phyloP scores from a whole-genome alignment of 2,888 invertebrate species.

The Platycheirus rosarum region DNA sequence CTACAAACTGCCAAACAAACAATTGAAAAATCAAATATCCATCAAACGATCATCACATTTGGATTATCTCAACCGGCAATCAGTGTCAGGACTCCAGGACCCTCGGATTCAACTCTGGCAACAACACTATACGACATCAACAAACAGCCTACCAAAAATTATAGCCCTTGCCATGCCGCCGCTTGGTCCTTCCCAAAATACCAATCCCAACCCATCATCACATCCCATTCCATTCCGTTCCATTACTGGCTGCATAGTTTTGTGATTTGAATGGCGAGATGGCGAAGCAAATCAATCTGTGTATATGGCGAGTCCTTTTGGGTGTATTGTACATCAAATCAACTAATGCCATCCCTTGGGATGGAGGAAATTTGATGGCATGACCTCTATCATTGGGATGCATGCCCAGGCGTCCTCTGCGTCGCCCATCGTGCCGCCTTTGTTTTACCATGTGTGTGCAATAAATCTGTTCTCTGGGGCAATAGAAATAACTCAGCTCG shows the following conservation, averaged over 20 bases:
- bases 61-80: slow-evolving; percentile 75
- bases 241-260: slow-evolving; percentile 19
- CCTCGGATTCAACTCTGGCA: slow-evolving; percentile 30
- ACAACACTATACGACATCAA: slow-evolving; percentile 48
- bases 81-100: slow-evolving; percentile 67
- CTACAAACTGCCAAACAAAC: slow-evolving; percentile 73
- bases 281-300: slow-evolving; percentile 68
- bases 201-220: background rate
- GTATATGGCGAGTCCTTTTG: slow-evolving; percentile 36
- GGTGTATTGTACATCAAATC: slow-evolving; percentile 72
- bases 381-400: slow-evolving; percentile 70
- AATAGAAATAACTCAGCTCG: slow-evolving; percentile 65
- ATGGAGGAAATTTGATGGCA: slow-evolving; percentile 71
- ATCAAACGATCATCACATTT: slow-evolving; percentile 75
- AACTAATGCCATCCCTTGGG: slow-evolving; percentile 72
- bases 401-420: slow-evolving; percentile 42
- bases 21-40: slow-evolving; percentile 75
- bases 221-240: slow-evolving; percentile 15
- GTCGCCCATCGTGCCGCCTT: background rate
- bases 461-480: slow-evolving; percentile 73
- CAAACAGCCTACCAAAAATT: slow-evolving; percentile 56
- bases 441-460: slow-evolving; percentile 46
- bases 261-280: slow-evolving; percentile 34
- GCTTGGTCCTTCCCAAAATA: background rate
- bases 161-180: slow-evolving; percentile 18